Conservation (phyloP, 2,888 invertebrate species). For the Lochmaea crataegi region DNA sequence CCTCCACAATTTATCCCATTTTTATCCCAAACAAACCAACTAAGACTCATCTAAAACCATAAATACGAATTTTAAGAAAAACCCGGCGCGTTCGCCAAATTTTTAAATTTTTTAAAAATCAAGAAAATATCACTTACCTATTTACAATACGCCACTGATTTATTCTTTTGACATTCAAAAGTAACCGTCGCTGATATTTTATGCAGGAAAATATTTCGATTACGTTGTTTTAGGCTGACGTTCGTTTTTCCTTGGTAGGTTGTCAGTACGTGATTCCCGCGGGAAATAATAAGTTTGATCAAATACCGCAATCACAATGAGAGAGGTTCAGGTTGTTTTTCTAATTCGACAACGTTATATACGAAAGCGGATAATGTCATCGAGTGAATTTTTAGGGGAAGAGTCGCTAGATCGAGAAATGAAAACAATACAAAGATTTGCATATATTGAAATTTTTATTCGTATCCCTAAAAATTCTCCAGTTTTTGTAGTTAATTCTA, state of each 20-base stretch:
- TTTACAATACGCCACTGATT: slow-evolving; percentile 35
- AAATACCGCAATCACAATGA: slow-evolving; percentile 44
- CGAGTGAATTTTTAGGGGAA: background rate
- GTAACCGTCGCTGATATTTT: slow-evolving; percentile 40
- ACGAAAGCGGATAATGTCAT: slow-evolving; percentile 10
- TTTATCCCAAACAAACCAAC: no score
- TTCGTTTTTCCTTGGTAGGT: slow-evolving; percentile 17
- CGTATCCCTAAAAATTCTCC: no score
- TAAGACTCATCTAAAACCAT: no score
- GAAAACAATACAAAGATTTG: background rate
- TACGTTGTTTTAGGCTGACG: slow-evolving; percentile 48
- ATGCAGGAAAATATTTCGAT: slow-evolving; percentile 51
- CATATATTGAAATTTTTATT: background rate
- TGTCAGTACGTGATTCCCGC: slow-evolving; percentile 42
- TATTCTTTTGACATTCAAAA: slow-evolving; percentile 43
- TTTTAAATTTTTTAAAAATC: no score
- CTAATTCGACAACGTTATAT: slow-evolving; percentile 29
- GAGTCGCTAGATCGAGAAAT: background rate
- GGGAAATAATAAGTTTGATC: slow-evolving; percentile 52
- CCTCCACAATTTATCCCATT: no score
- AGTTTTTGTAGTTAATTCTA: no score
- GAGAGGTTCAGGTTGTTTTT: slow-evolving; percentile 35
- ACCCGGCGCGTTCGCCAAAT: no score
- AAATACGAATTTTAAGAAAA: no score
- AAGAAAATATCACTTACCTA: no score